Evolutionary conservation across 2,113 vertebrate species (phyloP).

Genomic region (Leptobrachium leishanense): DNA sequence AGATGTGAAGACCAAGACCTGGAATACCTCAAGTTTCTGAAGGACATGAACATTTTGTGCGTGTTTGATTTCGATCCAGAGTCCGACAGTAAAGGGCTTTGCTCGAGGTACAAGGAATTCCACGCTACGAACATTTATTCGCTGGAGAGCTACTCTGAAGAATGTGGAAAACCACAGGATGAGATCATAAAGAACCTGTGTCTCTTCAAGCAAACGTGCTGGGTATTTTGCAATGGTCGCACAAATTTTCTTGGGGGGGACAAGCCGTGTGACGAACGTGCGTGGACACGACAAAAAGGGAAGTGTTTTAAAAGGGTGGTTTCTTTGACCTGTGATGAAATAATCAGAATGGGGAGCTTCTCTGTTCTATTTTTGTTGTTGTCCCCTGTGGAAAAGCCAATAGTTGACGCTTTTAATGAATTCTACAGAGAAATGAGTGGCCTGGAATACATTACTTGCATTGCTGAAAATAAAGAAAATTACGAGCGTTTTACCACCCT

Average conservation of each 20-base stretch:
- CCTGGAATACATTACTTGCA: slow-evolving; percentile 72
- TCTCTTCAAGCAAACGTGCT: slow-evolving; percentile 77
- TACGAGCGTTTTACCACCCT: slow-evolving; percentile 68
- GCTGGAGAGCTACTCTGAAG: slow-evolving; percentile 66
- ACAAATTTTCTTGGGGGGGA: slow-evolving; percentile 70
- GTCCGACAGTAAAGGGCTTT: slow-evolving; percentile 71
- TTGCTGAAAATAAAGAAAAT: slow-evolving; percentile 67
- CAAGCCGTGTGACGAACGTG: slow-evolving; percentile 67
- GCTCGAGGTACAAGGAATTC: slow-evolving; percentile 63
- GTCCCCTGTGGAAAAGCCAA: slow-evolving; percentile 70
- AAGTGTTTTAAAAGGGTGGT: slow-evolving; percentile 67
- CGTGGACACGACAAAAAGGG: slow-evolving; percentile 73
- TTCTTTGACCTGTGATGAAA: slow-evolving; percentile 73
- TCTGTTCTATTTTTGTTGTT: slow-evolving; percentile 73
- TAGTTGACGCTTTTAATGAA: slow-evolving; percentile 74
- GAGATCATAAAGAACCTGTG: slow-evolving; percentile 59
- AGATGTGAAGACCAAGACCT: slow-evolving; percentile 65
- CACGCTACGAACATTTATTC: slow-evolving; percentile 67
- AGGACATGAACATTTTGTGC: slow-evolving; percentile 74
- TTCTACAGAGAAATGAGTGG: slow-evolving; percentile 79
- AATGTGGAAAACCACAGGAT: slow-evolving; percentile 53
- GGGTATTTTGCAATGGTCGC: slow-evolving; percentile 83
- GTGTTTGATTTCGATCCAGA: slow-evolving; percentile 82
- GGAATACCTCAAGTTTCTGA: slow-evolving; percentile 65
- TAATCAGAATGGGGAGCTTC: slow-evolving; percentile 70